Evolutionary conservation across 1,140 invertebrate genomes (phyloP), one percentile per base, ranked within the genome.

Genomic region (Drosophila lacteicornis): DNA sequence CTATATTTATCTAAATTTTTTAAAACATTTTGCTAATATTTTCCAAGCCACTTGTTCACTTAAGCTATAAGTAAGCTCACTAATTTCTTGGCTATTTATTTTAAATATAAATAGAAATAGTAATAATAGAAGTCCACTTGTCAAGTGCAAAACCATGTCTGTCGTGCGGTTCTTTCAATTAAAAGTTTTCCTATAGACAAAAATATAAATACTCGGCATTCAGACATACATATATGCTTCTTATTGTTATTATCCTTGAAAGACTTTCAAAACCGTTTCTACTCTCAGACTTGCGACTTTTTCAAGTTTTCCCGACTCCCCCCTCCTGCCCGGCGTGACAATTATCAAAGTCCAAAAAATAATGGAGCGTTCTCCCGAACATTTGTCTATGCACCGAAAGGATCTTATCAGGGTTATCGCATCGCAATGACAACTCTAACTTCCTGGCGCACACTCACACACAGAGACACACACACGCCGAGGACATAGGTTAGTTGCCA

Each of bases 401-500:
- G 75, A 77, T 76, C 67, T 73, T 73, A 73, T 73, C 70, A 73
- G 69, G 55, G 74, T 66, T 76, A 75, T 75, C 74, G 58, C 58
- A 75, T 75, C 71, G 62, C 75, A 76, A 76, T 67, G 53, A 77
- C 71, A 77, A 57, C 74, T 68, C 40, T 62, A 76, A 76, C 71
- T 58, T 66, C 59, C 61, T 58, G 33, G 30, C 36, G 17, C 56
- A 56, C 38, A 51, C 63, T 68, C n/a, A 47, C 47, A 53, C 33
- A 30, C n/a, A n/a, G n/a, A n/a, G n/a, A n/a, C 45, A 74, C 40
- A 40, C 15, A 45, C 36, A 63, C 13, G 27, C 25, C n/a, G n/a
- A 69, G 46, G 53, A 43, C 73, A 73, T 76, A 60, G 55, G 62
- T 77, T 76, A 77, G 71, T 84, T 90, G 81, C 74, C 85, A 88